phyloP scores from a whole-genome alignment of 2,797 vertebrate species.

The Gymnopithys bicolor region DNA sequence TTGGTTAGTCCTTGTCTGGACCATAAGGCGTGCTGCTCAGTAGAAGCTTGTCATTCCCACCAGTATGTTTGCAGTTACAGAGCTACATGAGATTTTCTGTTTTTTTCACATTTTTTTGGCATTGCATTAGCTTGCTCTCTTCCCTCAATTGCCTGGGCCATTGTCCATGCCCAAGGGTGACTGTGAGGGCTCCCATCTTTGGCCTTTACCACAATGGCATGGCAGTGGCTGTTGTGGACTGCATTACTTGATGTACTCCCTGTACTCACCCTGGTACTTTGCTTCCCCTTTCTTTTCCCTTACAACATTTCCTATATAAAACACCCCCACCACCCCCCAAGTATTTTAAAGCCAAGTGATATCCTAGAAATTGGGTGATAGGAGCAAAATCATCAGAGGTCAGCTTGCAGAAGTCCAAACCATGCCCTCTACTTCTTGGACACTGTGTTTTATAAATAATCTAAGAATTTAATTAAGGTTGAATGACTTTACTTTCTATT shows the following conservation, averaged over 20 bases:
- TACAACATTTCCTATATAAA: not conserved
- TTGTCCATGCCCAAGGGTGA: fast-evolving
- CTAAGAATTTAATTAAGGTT: not conserved
- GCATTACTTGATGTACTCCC: fast-evolving
- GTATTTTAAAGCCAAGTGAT: not conserved
- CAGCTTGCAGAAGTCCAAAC: not conserved
- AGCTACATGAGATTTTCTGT: not conserved
- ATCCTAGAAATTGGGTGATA: not conserved
- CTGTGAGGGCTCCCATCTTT: not conserved
- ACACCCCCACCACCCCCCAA: not conserved
- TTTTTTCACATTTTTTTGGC: not conserved
- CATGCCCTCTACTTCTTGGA: not conserved
- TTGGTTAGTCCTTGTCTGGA: not conserved
- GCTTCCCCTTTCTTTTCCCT: not conserved
- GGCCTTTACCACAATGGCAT: not conserved
- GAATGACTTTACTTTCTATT: constrained; percentile 1
- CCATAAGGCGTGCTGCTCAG: not conserved
- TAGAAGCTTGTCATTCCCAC: fast-evolving
- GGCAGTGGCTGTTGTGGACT: fast-evolving
- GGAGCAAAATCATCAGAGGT: not conserved
- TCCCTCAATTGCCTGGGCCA: not conserved
- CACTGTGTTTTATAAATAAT: not conserved
- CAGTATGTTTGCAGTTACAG: fast-evolving
- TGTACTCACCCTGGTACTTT: not conserved
- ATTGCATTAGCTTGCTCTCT: not conserved